Evolutionary conservation across 2,113 vertebrate genomes (phyloP).

Genomic region (Pan paniscus): DNA sequence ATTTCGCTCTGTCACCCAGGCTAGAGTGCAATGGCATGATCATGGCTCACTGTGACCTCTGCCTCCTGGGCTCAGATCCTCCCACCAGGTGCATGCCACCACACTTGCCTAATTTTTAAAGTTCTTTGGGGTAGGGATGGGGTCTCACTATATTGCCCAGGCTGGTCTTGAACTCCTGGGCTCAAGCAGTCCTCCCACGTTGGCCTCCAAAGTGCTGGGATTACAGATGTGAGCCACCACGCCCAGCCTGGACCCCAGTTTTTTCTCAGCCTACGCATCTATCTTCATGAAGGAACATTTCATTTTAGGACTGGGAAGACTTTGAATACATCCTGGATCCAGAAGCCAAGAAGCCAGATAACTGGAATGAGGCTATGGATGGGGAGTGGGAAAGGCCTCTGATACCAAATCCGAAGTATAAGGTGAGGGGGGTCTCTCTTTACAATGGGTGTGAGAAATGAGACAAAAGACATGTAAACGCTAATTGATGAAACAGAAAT

Average conservation of each 20-base stretch:
- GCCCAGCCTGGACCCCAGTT: neutral
- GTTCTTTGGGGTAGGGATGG: too few species aligned
- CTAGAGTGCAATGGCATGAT: too few species aligned
- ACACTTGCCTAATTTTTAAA: too few species aligned
- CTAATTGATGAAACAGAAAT: neutral
- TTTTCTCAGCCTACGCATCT: neutral
- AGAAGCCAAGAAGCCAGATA: conserved; percentile 89
- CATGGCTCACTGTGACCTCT: too few species aligned
- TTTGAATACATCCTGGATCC: conserved; percentile 90
- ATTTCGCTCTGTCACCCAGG: too few species aligned
- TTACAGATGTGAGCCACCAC: too few species aligned
- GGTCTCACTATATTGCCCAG: too few species aligned
- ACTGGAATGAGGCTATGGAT: conserved; percentile 92
- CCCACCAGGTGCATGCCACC: too few species aligned
- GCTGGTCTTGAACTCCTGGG: too few species aligned
- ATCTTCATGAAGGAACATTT: conserved; percentile 1
- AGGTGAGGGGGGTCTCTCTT: conserved; percentile 76
- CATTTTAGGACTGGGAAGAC: conserved; percentile 89
- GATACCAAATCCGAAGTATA: conserved; percentile 89
- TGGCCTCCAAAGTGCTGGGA: too few species aligned
- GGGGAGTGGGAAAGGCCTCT: conserved; percentile 90
- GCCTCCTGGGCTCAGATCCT: too few species aligned
- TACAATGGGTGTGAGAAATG: neutral
- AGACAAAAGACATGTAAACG: neutral
- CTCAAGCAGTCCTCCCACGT: too few species aligned